Percentiles rank a stretch among this genome's conserved stretches.
Evolutionary conservation across 64 coral and sea anemone genomes (phyloP).

Genomic region (Dendronephthya gigantea): DNA sequence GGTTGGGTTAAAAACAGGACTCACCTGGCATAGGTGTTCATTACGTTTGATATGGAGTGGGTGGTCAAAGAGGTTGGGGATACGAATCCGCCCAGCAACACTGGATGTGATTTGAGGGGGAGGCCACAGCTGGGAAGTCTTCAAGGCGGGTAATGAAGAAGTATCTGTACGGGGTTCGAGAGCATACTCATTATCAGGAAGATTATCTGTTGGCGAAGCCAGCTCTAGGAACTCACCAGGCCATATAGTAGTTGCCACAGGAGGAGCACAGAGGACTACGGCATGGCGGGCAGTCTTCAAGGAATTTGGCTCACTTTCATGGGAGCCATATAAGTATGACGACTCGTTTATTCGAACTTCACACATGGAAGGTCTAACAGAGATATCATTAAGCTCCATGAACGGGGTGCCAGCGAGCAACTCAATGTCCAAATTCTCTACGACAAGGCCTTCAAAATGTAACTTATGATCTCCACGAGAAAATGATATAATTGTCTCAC

Average conservation of each 20-base stretch:
- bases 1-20: not conserved
- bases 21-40: conserved; percentile 40
- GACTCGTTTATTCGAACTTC: too few relatives aligned
- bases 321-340: too few relatives aligned
- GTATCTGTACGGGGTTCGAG: not conserved
- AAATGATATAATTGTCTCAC: too few relatives aligned
- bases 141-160: too few relatives aligned
- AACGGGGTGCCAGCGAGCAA: too few relatives aligned
- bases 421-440: too few relatives aligned
- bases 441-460: too few relatives aligned
- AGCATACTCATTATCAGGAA: not conserved
- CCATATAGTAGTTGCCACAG: not conserved
- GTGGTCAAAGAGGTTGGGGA: conserved; percentile 25
- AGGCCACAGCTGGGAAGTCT: conserved; percentile 22
- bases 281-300: too few relatives aligned
- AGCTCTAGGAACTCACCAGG: not conserved
- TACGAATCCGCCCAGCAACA: conserved; percentile 21
- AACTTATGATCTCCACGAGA: too few relatives aligned
- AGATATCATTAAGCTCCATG: too few relatives aligned
- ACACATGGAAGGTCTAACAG: too few relatives aligned
- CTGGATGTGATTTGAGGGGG: conserved; percentile 14
- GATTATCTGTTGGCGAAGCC: not conserved
- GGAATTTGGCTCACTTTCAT: too few relatives aligned
- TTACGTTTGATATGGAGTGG: conserved; percentile 22
- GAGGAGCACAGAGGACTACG: not conserved